Conservation (phyloP, 1,140 invertebrate species). For the Lutraria rhynchaena region DNA sequence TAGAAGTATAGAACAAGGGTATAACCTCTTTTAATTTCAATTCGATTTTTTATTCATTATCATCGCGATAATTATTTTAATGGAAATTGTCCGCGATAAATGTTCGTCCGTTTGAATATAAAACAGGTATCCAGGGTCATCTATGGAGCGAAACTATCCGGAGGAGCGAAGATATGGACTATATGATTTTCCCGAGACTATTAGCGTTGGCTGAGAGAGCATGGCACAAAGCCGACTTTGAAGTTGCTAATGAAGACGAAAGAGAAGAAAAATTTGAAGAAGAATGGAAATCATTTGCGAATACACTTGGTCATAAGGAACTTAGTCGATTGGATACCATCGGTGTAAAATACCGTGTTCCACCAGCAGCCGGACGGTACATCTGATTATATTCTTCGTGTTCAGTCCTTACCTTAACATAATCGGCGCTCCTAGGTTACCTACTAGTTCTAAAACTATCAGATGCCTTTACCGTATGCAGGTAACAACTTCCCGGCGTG, state of each 20-base stretch:
- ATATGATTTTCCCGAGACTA: conserved; percentile 67
- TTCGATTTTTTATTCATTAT: no score
- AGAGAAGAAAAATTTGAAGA: neutral
- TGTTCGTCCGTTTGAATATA: neutral
- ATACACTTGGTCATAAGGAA: conserved; percentile 64
- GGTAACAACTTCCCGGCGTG: no score
- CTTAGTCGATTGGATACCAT: conserved; percentile 63
- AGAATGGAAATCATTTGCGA: conserved; percentile 51
- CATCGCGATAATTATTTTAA: no score
- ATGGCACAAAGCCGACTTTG: conserved; percentile 70
- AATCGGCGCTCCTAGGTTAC: no score
- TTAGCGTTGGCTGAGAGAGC: conserved; percentile 69
- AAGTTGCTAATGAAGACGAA: conserved; percentile 2
- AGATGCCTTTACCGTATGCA: no score
- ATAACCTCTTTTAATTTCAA: no score
- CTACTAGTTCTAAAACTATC: no score
- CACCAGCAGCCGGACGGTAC: conserved; percentile 66
- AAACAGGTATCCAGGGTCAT: conserved; percentile 63
- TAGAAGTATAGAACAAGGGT: no score
- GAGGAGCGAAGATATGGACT: conserved; percentile 59
- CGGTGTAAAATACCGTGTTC: conserved; percentile 64
- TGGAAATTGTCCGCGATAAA: no score
- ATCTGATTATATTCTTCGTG: no score
- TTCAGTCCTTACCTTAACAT: no score
- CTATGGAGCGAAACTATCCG: conserved; percentile 66